Evolutionary conservation across 2,888 invertebrate species (phyloP).

Genomic region (Ochropacha duplaris): DNA sequence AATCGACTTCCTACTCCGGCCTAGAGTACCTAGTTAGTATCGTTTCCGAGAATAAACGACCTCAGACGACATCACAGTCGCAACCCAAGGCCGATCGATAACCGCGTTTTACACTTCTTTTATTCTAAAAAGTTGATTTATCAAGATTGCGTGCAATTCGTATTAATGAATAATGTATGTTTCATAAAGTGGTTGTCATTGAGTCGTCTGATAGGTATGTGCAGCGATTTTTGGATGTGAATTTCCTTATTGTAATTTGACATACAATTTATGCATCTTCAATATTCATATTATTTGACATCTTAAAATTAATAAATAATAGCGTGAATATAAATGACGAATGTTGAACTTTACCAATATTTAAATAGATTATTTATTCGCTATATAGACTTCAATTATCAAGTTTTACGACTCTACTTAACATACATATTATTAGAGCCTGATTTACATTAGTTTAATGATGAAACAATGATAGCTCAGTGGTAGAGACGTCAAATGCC

Average conservation of each 20-base stretch:
- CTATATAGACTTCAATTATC: no score
- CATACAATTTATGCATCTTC: slow-evolving; percentile 15
- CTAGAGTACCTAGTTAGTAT: slow-evolving; percentile 17
- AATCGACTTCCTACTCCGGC: slow-evolving; percentile 40
- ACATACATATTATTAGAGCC: no score
- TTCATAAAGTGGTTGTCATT: slow-evolving; percentile 42
- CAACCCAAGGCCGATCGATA: slow-evolving; percentile 6
- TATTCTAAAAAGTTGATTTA: slow-evolving; percentile 23
- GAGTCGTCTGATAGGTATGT: slow-evolving; percentile 4
- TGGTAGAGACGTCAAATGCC: no score
- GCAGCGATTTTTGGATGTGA: slow-evolving; percentile 20
- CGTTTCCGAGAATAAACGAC: slow-evolving; percentile 39
- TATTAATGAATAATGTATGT: slow-evolving; percentile 28
- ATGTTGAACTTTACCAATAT: neutral
- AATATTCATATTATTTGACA: neutral
- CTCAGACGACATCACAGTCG: slow-evolving; percentile 8
- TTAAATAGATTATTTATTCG: no score
- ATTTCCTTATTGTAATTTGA: slow-evolving; percentile 27
- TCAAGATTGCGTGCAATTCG: slow-evolving; percentile 25
- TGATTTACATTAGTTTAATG: no score
- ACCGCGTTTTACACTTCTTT: slow-evolving; percentile 26
- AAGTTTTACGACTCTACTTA: no score
- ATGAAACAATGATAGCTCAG: no score
- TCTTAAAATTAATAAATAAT: neutral
- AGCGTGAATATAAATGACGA: neutral